Conservation (phyloP, 2,888 invertebrate species). For the Apodemia mormo region DNA sequence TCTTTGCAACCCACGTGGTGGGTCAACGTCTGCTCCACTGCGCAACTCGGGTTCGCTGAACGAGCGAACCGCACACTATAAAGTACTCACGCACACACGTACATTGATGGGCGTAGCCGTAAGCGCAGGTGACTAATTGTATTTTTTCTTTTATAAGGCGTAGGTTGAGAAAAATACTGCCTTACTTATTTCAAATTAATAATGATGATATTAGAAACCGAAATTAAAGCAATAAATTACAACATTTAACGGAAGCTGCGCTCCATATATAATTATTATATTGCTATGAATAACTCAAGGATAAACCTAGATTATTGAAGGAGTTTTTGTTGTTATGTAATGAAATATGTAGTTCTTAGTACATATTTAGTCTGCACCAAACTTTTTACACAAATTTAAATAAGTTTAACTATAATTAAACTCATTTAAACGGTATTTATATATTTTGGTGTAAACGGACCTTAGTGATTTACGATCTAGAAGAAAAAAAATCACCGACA, state of each 20-base stretch:
- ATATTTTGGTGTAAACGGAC: too few species aligned
- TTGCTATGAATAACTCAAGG: background rate
- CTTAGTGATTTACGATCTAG: too few species aligned
- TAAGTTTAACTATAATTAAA: too few species aligned
- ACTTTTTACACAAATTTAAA: too few species aligned
- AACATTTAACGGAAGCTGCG: background rate
- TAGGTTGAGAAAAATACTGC: slow-evolving; percentile 25
- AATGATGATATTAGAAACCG: slow-evolving; percentile 1
- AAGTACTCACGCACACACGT: slow-evolving; percentile 32
- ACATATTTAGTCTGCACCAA: too few species aligned
- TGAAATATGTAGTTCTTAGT: background rate
- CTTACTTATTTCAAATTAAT: slow-evolving; percentile 13
- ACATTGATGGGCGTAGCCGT: slow-evolving; percentile 20
- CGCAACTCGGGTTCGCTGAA: slow-evolving; percentile 65
- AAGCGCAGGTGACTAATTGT: slow-evolving; percentile 63
- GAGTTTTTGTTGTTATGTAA: slow-evolving; percentile 4
- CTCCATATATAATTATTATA: slow-evolving; percentile 1
- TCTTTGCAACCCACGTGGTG: slow-evolving; percentile 70
- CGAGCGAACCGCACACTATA: slow-evolving; percentile 42
- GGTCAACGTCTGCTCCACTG: slow-evolving; percentile 79
- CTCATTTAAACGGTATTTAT: too few species aligned
- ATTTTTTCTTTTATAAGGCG: slow-evolving; percentile 37
- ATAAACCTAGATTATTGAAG: background rate
- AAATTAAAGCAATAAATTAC: slow-evolving; percentile 11
- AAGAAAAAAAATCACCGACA: too few species aligned